phyloP scores from a whole-genome alignment of 2,113 vertebrate genomes.

The Tichodroma muraria region DNA sequence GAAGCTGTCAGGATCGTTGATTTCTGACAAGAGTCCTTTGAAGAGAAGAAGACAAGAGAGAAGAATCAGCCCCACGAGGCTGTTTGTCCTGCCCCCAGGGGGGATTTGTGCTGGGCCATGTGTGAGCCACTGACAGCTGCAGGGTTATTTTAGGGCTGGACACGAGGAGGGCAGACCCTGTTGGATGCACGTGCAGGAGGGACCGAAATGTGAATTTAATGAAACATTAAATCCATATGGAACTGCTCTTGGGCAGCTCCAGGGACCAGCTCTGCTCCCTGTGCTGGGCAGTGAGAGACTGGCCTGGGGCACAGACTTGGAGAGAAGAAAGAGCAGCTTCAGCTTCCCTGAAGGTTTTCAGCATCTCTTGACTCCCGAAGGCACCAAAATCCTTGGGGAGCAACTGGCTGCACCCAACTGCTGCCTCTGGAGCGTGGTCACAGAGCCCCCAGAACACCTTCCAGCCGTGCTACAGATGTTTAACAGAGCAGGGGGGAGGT shows the following conservation, averaged over 20 bases:
- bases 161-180: background rate
- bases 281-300: rapidly evolving
- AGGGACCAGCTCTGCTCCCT: background rate
- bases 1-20: conserved; percentile 89
- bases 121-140: background rate
- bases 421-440: rapidly evolving
- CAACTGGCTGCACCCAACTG: background rate
- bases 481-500: background rate
- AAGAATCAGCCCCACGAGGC: background rate
- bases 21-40: conserved; percentile 88
- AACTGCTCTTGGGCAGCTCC: background rate
- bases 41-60: background rate
- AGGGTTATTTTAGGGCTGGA: background rate
- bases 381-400: background rate
- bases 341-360: background rate
- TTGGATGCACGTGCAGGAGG: background rate
- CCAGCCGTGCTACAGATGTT: background rate
- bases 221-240: background rate
- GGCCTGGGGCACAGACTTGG: background rate
- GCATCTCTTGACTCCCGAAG: background rate
- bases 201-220: background rate
- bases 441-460: background rate
- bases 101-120: background rate
- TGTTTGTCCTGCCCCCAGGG: background rate
- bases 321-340: background rate